Percentiles rank a stretch among this genome's conserved stretches.
Evolutionary conservation across 2,797 vertebrate species (phyloP).

Genomic region (Bradypus variegatus): DNA sequence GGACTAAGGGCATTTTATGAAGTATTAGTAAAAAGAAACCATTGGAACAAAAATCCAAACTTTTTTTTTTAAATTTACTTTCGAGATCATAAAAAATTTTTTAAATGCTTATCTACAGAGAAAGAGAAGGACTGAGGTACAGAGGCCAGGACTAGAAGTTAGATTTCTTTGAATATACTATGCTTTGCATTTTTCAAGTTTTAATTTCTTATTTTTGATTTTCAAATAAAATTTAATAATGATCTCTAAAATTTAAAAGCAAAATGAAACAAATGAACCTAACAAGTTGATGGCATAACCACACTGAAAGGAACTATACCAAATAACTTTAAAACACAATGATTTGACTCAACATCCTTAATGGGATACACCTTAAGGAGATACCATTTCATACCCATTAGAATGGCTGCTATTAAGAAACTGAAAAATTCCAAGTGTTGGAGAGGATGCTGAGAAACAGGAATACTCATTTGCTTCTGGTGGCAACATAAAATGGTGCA

Average conservation of each 20-base stretch:
- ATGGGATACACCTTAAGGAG: background rate
- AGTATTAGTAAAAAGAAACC: background rate
- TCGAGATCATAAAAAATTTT: background rate
- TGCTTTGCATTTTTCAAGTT: background rate
- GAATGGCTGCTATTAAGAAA: too few species aligned
- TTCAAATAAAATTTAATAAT: background rate
- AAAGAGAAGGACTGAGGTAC: background rate
- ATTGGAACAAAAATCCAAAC: background rate
- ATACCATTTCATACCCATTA: background rate
- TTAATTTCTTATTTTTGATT: background rate
- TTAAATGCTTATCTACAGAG: background rate
- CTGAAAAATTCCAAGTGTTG: too few species aligned
- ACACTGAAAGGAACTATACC: background rate
- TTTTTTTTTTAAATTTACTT: background rate
- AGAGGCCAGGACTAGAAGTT: background rate
- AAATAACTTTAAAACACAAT: background rate
- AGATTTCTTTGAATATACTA: background rate
- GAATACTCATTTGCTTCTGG: too few species aligned
- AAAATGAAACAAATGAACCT: background rate
- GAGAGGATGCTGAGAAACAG: too few species aligned
- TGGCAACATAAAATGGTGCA: too few species aligned
- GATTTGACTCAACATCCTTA: background rate
- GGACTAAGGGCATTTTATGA: background rate
- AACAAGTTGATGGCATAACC: background rate
- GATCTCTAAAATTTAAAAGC: background rate